Percentiles rank a stretch among this genome's conserved stretches.
Evolutionary conservation across 2,797 vertebrate species (phyloP).

Genomic region (Oryzias dopingdopingensis): DNA sequence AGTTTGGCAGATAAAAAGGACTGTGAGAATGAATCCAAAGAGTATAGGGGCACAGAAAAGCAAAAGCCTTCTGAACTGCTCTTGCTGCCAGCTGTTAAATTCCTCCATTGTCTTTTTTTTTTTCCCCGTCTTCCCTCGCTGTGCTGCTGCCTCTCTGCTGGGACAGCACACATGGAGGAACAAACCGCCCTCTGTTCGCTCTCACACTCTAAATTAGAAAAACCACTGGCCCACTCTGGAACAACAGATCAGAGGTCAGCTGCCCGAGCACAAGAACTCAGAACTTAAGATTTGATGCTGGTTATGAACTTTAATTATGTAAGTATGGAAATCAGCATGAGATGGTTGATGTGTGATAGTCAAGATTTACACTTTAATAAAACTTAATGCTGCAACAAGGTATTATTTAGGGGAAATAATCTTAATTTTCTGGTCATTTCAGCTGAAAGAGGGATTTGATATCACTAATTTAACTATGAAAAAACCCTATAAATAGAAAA

Average conservation of each 20-base stretch:
- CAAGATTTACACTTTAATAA: too few species aligned
- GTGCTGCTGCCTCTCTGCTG: constrained; percentile 23
- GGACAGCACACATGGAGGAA: constrained; percentile 37
- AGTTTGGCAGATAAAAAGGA: not conserved
- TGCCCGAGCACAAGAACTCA: constrained; percentile 7
- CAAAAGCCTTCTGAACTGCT: constrained; percentile 11
- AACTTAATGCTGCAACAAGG: too few species aligned
- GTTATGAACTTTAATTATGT: not conserved
- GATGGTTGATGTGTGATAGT: too few species aligned
- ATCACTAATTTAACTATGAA: too few species aligned
- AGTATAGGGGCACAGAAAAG: constrained; percentile 1
- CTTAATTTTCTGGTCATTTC: too few species aligned
- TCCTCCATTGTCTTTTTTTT: constrained; percentile 60
- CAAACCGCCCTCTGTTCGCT: constrained; percentile 48
- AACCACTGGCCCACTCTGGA: constrained; percentile 26
- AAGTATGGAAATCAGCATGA: too few species aligned
- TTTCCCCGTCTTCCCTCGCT: constrained; percentile 20
- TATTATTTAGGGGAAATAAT: too few species aligned
- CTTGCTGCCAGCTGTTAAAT: constrained; percentile 61
- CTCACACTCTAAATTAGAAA: constrained; percentile 13
- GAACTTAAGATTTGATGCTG: not conserved
- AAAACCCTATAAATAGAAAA: too few species aligned
- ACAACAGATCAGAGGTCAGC: constrained; percentile 56
- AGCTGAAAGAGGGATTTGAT: too few species aligned
- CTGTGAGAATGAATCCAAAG: not conserved